Base-by-base conservation (phyloP, 2,113 vertebrate genomes). In the Oryzias javanicus region DNA sequence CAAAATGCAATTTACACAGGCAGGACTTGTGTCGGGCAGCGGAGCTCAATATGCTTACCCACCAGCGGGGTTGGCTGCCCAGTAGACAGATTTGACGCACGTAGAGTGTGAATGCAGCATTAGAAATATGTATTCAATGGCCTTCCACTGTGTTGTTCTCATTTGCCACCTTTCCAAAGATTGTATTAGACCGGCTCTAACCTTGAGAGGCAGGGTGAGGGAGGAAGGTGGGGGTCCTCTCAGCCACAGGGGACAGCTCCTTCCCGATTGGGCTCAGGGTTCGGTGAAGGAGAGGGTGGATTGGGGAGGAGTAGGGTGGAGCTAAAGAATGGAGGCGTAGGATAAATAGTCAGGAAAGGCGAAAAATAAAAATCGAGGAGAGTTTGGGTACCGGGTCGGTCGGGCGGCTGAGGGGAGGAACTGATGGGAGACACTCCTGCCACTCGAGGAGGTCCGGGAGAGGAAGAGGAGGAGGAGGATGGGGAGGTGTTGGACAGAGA, bases 361-460 rank as follows among this genome's bases (percentile, higher is more conserved):
- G 14, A 44, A 42, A 3, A 14, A 47, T 12, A 5, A 2, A 42
- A 17, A 8, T 17, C 46, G 8, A 49, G n/a, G 7, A 20, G 20
- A 7, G 19, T 42, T 19, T 14, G n/a, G 49, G 94, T 96, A 97
- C 95, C 95, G 86, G 93, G 91, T 88, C 82, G 91, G 64, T 96
- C 94, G 81, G 91, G 90, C 67, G 92, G 89, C 91, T 90, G 91
- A 79, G 93, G 90, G 79, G 94, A 93, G 84, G 90, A 93, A 87
- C 86, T 88, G 88, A 94, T 91, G 79, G 94, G 94, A 60, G 92
- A 91, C 79, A 93, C 91, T 79, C 93, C 94, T 5, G 91, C 88
- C 67, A 94, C 91, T 64, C 92, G 92, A 65, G 35, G 35, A 35
- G 10, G 35, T 35, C 90, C 93, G 88, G 89, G 89, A 70, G 92